A percentile compares a stretch with the other conserved stretches of the same genome.
These are phyloP conservation scores for Clarias macrocephalus DNA, from an alignment of 2,113 vertebrate species.

Conservation along the genomic window DNA sequence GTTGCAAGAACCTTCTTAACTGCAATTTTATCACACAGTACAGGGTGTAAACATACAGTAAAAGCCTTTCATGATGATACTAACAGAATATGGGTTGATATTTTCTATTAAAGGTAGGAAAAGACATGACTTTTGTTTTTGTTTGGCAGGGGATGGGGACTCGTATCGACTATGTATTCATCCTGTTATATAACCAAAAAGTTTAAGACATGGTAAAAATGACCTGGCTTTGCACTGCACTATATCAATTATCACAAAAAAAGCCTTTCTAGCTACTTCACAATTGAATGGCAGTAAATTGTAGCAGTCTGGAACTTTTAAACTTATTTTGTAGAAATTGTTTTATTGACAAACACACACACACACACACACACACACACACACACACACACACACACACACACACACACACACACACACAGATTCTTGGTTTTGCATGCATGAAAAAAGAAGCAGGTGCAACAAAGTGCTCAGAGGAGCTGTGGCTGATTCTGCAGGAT, in stretches of 20 bases:
- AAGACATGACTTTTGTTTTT: background rate
- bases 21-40: background rate
- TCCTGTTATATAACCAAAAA: background rate
- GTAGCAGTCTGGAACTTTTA: too few species aligned
- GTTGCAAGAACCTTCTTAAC: background rate
- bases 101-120: background rate
- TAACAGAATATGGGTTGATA: background rate
- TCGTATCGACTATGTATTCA: background rate
- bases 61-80: background rate
- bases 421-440: too few species aligned
- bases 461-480: too few species aligned
- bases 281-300: too few species aligned
- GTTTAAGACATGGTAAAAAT: background rate
- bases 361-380: too few species aligned
- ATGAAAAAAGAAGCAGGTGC: too few species aligned
- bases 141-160: background rate
- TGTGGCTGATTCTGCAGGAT: too few species aligned
- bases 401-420: too few species aligned
- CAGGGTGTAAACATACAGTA: background rate
- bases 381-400: too few species aligned
- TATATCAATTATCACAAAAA: conserved; percentile 13
- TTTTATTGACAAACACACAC: too few species aligned
- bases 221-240: conserved; percentile 28
- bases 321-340: too few species aligned
- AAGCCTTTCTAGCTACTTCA: background rate